Conservation (phyloP, 1,140 invertebrate species). For the Mamestra configurata region DNA sequence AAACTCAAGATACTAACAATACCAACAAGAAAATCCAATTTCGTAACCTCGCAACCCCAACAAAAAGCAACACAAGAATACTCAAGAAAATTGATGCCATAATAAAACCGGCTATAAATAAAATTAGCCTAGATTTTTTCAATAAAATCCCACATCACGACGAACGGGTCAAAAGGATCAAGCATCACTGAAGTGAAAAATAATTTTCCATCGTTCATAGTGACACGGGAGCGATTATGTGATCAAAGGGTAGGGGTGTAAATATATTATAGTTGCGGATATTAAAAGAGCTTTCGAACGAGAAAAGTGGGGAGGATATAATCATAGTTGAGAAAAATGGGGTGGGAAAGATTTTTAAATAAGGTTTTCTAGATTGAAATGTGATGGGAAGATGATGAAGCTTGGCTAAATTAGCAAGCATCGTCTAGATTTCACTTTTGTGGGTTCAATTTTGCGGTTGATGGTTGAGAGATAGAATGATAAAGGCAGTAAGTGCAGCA, state of each 20-base stretch:
- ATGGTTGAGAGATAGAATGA: too few species aligned
- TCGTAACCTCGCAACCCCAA: neutral
- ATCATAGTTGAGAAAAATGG: constrained; percentile 2
- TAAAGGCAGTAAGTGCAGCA: too few species aligned
- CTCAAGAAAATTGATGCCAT: constrained; percentile 1
- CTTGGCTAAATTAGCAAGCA: too few species aligned
- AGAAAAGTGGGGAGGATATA: constrained; percentile 24
- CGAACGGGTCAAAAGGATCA: neutral
- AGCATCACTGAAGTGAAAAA: constrained; percentile 33
- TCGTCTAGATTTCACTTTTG: too few species aligned
- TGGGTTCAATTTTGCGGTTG: too few species aligned
- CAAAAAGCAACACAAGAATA: neutral
- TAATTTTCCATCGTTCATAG: constrained; percentile 43
- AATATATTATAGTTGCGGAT: constrained; percentile 35
- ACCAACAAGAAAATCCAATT: neutral
- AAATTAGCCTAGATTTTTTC: constrained; percentile 35
- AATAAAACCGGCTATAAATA: constrained; percentile 5
- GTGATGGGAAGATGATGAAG: neutral
- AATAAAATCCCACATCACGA: constrained; percentile 21
- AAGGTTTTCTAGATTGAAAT: neutral
- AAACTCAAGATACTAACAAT: neutral
- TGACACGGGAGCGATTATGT: constrained; percentile 46
- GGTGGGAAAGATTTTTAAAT: neutral
- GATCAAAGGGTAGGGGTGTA: constrained; percentile 29
- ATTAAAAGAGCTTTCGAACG: constrained; percentile 39